These are phyloP conservation scores for Tethea ocularis DNA, from an alignment of 2,888 invertebrate species.

Conservation along the genomic window DNA sequence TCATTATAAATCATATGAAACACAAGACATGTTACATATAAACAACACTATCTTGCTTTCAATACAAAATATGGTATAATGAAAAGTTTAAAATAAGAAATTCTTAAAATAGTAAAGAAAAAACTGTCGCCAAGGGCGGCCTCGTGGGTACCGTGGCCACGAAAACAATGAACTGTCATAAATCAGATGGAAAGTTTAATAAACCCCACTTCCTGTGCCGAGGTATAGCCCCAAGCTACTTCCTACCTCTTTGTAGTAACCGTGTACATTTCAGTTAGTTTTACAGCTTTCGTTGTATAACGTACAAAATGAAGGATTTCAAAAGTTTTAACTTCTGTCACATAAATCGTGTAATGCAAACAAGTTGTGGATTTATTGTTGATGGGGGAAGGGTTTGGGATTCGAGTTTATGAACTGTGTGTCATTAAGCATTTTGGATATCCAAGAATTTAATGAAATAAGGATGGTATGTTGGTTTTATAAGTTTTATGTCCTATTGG, in stretches of 20 bases:
- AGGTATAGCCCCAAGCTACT: not conserved
- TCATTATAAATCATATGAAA: no score
- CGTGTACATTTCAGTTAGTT: constrained; percentile 3
- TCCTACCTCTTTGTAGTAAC: not conserved
- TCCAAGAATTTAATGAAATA: not conserved
- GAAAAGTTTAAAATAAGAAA: constrained; percentile 12
- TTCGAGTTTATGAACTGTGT: not conserved
- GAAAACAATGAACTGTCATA: constrained; percentile 73
- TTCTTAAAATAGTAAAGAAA: constrained; percentile 12
- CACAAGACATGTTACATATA: no score
- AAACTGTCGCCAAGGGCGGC: constrained; percentile 42
- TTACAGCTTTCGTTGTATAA: constrained; percentile 3
- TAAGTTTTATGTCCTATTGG: no score
- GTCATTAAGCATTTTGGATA: constrained; percentile 1
- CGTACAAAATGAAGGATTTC: constrained; percentile 7
- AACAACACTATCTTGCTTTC: constrained; percentile 11
- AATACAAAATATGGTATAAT: constrained; percentile 14
- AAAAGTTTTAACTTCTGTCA: not conserved
- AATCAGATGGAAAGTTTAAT: constrained; percentile 69
- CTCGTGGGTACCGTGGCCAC: constrained; percentile 30
- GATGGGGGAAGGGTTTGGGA: not conserved
- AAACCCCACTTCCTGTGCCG: constrained; percentile 49
- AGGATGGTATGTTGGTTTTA: not conserved
- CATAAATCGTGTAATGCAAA: constrained; percentile 7
- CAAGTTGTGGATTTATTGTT: constrained; percentile 5